Evolutionary conservation across 2,113 vertebrate species (phyloP).

Genomic region (Notarius quadriscutis): DNA sequence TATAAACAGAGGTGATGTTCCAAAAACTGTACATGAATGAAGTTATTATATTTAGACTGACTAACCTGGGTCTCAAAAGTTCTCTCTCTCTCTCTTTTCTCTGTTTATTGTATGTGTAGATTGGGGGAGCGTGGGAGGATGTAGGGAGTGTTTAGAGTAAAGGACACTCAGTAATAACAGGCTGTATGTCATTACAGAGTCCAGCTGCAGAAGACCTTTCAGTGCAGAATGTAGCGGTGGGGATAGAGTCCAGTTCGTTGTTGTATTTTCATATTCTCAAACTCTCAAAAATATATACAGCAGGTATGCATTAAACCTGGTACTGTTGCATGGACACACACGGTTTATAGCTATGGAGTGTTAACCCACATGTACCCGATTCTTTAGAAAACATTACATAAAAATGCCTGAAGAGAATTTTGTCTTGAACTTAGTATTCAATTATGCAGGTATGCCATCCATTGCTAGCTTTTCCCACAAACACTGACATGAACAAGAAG

Average conservation of each 20-base stretch:
- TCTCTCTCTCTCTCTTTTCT: slow-evolving; percentile 2
- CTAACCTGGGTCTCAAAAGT: neutral
- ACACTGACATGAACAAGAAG: neutral
- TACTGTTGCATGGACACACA: neutral
- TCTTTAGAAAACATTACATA: neutral
- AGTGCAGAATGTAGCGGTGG: slow-evolving; percentile 51
- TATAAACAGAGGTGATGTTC: slow-evolving; percentile 10
- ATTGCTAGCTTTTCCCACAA: neutral
- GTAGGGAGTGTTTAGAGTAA: slow-evolving; percentile 67
- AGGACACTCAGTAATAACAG: slow-evolving; percentile 68
- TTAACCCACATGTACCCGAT: neutral
- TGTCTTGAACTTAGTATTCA: neutral
- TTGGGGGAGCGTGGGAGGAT: slow-evolving; percentile 30
- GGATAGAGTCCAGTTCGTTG: slow-evolving; percentile 39
- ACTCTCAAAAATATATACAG: neutral
- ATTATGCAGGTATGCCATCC: neutral
- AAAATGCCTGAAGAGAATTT: neutral
- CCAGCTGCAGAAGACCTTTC: slow-evolving; percentile 69
- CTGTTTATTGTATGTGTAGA: slow-evolving; percentile 43
- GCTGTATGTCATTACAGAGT: slow-evolving; percentile 60
- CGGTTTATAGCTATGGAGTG: neutral
- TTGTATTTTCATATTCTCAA: slow-evolving; percentile 28
- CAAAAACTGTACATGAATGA: neutral
- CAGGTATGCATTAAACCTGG: neutral
- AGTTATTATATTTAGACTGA: neutral